phyloP scores from a whole-genome alignment of 2,797 vertebrate species.

The Hozukius guyotensis region DNA sequence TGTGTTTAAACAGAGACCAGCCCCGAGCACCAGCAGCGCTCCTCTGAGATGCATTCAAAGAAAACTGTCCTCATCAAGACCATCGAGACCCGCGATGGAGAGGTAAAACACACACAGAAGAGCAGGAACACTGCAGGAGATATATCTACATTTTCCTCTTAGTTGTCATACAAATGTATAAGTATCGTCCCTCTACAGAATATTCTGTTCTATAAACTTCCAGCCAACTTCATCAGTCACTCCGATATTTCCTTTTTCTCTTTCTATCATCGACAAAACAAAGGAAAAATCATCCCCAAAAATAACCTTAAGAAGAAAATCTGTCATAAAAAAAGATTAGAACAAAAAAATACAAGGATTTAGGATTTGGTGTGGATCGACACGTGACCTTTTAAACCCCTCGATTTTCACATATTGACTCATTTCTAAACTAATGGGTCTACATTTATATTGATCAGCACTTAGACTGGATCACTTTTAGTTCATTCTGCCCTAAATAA shows the following conservation, averaged over 20 bases:
- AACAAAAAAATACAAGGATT: not conserved
- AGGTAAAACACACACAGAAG: conserved; percentile 76
- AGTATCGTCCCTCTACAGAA: not conserved
- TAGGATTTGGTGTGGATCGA: not conserved
- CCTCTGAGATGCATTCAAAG: conserved; percentile 92
- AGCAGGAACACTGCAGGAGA: not conserved
- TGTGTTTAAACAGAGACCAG: conserved; percentile 86
- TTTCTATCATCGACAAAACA: not conserved
- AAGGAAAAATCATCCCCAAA: not conserved
- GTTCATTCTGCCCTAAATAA: not conserved
- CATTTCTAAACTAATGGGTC: not conserved
- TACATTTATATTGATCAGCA: not conserved
- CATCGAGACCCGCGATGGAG: conserved; percentile 92
- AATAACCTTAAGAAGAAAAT: not conserved
- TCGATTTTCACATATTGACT: not conserved
- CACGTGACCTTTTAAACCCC: not conserved
- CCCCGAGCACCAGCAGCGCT: conserved; percentile 87
- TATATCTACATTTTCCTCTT: not conserved
- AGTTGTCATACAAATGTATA: not conserved
- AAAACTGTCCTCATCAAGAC: conserved; percentile 97
- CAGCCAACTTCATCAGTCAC: not conserved
- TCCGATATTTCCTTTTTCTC: not conserved
- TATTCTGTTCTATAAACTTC: too few relatives aligned
- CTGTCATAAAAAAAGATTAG: not conserved
- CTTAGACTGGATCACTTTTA: not conserved